Base-by-base conservation (phyloP, 2,797 vertebrate species). In the Natrix natrix region DNA sequence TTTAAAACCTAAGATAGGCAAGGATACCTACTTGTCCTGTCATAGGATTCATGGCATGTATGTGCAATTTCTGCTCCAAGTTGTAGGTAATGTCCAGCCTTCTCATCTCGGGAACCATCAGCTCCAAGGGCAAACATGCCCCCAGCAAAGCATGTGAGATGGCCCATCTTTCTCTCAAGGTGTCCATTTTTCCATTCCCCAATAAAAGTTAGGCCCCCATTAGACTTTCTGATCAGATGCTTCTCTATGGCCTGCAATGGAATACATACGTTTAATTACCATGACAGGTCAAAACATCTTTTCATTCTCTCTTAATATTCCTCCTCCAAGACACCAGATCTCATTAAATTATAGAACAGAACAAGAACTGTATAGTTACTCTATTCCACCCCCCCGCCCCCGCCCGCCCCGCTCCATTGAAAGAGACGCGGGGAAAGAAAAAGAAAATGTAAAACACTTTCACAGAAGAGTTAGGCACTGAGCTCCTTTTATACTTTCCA, bases 131-230 rank as follows among this genome's bases (percentile, higher is more conserved):
- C 99, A 94, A 99, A 99, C 99, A 99, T 99, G 96, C 99, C 99
- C 0, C 99, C 99, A 54, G 99, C 99, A 95, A 99, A 99, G 95
- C 99, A 99, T 86, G 99, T 99, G 97, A 99, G 98, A 97, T 99
- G 99, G 90, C 99, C 99, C 99, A 99, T 99, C 97, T 99, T 99
- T 95, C 98, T 98, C 96, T 99, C 99, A 96, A 99, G 98, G 97
- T 99, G 99, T 6, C 99, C 99, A 0, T 99, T 99, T 97, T 99
- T 99, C 99, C 99, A 99, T 96, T 99, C 99, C 0, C 99, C 99
- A 54, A 99, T 99, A 96, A 99, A 99, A 1, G 99, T 98, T 94
- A 99, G 98, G 6, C 99, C 99, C 48, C 99, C 98, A 43, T 98
- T 99, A 93, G 99, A 99, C 96, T 99, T 99, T 86, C 99, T 98